Evolutionary conservation across 2,113 vertebrate species (phyloP).

Genomic region (Nothocercus nigrocapillus): DNA sequence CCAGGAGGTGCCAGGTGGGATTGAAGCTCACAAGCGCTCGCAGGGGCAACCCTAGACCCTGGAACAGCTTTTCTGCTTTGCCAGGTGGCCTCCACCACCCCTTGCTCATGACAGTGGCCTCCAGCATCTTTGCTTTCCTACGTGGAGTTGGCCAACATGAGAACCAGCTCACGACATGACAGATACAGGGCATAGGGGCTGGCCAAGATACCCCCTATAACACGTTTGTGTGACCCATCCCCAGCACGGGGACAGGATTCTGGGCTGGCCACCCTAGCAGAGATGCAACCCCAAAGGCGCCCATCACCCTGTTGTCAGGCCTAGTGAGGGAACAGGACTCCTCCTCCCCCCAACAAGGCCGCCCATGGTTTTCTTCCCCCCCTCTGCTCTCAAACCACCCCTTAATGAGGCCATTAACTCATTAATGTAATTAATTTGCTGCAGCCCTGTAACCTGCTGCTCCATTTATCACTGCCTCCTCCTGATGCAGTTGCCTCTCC

Average conservation of each 20-base stretch:
- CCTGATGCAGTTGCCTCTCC: background rate
- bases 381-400: background rate
- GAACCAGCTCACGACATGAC: no score
- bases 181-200: no score
- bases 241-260: no score
- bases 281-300: no score
- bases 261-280: no score
- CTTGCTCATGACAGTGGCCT: background rate
- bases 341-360: background rate
- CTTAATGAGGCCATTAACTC: background rate
- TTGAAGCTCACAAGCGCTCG: background rate
- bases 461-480: background rate
- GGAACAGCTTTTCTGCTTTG: background rate
- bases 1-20: background rate
- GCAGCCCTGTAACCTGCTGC: background rate
- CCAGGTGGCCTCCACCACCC: background rate
- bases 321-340: accelerated
- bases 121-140: background rate
- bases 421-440: background rate
- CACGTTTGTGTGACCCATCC: no score
- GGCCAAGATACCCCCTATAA: no score
- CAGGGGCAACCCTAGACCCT: background rate
- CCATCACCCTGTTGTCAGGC: background rate
- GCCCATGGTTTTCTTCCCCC: background rate
- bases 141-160: background rate